Conservation (phyloP, 2,113 vertebrate genomes). For the Leptobrachium leishanense region DNA sequence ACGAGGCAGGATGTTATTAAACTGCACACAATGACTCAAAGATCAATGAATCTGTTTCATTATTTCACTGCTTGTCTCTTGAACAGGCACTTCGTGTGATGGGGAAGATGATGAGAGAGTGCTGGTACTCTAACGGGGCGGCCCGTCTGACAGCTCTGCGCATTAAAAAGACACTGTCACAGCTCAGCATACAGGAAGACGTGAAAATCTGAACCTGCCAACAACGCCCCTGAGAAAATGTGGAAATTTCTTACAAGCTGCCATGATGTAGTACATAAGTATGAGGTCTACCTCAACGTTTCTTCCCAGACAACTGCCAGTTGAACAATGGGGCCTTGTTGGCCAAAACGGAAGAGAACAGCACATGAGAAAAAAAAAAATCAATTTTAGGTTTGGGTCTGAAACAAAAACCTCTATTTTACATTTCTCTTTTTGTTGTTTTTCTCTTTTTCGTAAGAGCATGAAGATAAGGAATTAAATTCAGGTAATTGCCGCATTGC, state of each 20-base stretch:
- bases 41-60: too few species aligned
- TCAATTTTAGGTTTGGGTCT: conserved; percentile 63
- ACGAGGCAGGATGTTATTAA: too few species aligned
- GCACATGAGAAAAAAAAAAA: conserved; percentile 19
- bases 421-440: conserved; percentile 52
- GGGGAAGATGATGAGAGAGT: conserved; percentile 99
- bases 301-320: conserved; percentile 70
- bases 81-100: conserved; percentile 88
- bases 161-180: conserved; percentile 97
- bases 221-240: conserved; percentile 45
- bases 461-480: conserved; percentile 58
- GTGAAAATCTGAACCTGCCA: conserved; percentile 81
- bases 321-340: conserved; percentile 51
- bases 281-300: conserved; percentile 76
- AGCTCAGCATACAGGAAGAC: conserved; percentile 96
- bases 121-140: conserved; percentile 94
- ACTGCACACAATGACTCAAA: too few species aligned
- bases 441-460: conserved; percentile 66
- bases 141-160: conserved; percentile 92
- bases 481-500: conserved; percentile 60
- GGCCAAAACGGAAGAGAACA: conserved; percentile 56
- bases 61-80: background rate
- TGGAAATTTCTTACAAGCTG: conserved; percentile 62
- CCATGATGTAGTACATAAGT: conserved; percentile 59
- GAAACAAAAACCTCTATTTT: conserved; percentile 70